Conservation (phyloP, 2,888 invertebrate genomes). For the Diplolepis rosae region DNA sequence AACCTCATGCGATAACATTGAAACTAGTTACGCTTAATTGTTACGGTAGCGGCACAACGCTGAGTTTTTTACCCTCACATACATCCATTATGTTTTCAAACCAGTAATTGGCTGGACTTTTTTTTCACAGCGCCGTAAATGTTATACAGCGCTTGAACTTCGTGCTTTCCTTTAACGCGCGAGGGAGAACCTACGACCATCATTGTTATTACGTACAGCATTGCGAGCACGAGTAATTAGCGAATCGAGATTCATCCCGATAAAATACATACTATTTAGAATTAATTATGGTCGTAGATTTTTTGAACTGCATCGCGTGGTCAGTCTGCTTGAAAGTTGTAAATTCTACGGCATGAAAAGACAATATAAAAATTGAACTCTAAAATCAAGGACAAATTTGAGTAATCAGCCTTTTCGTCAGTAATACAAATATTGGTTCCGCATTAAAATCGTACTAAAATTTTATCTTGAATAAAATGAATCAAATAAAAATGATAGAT, state of each 20-base stretch:
- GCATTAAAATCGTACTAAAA: too few species aligned
- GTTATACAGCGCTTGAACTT: constrained; percentile 39
- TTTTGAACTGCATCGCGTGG: constrained; percentile 24
- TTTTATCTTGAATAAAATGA: too few species aligned
- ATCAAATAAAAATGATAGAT: too few species aligned
- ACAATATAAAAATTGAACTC: too few species aligned
- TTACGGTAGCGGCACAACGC: constrained; percentile 6
- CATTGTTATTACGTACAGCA: constrained; percentile 44
- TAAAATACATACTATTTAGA: constrained; percentile 53
- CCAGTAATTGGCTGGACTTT: constrained; percentile 24
- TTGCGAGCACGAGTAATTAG: constrained; percentile 58
- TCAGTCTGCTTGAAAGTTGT: background rate
- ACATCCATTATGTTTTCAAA: constrained; percentile 16
- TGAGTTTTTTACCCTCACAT: constrained; percentile 1
- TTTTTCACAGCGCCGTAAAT: constrained; percentile 3
- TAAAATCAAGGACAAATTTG: too few species aligned
- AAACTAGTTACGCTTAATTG: constrained; percentile 24
- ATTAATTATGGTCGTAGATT: constrained; percentile 32
- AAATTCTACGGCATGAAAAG: too few species aligned
- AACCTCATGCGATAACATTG: constrained; percentile 6
- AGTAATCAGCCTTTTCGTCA: too few species aligned
- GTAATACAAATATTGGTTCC: too few species aligned
- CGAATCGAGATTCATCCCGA: constrained; percentile 64
- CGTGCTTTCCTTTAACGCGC: constrained; percentile 52
- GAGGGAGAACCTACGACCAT: constrained; percentile 48